Evolutionary conservation across 2,113 vertebrate genomes (phyloP).

Genomic region (Hucho hucho): DNA sequence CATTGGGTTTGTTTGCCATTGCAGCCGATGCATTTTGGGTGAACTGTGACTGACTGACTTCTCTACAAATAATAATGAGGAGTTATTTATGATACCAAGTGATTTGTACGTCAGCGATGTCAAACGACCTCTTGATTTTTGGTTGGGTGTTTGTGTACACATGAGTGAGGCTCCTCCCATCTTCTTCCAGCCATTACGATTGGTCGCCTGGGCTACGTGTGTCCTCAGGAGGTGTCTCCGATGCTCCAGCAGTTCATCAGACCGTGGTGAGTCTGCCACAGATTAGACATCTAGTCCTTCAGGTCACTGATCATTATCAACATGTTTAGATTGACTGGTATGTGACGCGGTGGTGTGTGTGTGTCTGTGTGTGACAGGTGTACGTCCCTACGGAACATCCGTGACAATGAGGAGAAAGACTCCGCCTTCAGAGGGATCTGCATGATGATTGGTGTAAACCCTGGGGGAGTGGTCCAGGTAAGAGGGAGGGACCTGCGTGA

Average conservation of each 20-base stretch:
- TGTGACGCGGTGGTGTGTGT: neutral
- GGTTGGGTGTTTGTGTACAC: neutral
- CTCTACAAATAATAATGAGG: too few relatives aligned
- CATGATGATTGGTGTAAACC: slow-evolving; percentile 95
- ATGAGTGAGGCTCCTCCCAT: slow-evolving; percentile 9
- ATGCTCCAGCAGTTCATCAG: slow-evolving; percentile 94
- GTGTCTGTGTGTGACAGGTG: slow-evolving; percentile 70
- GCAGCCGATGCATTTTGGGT: too few relatives aligned
- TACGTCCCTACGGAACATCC: slow-evolving; percentile 89
- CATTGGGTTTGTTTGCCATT: neutral
- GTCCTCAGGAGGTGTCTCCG: slow-evolving; percentile 92
- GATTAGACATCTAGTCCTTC: neutral
- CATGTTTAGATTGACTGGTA: neutral
- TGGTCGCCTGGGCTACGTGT: slow-evolving; percentile 90
- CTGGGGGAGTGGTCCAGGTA: slow-evolving; percentile 92
- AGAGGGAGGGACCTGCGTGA: slow-evolving; percentile 81
- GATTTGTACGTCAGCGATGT: too few relatives aligned
- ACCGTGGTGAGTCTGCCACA: slow-evolving; percentile 81
- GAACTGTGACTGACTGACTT: neutral
- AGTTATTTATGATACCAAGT: neutral
- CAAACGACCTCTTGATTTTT: neutral
- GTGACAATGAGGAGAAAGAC: slow-evolving; percentile 95
- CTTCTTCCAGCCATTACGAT: slow-evolving; percentile 86
- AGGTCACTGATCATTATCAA: neutral
- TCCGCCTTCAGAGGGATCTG: slow-evolving; percentile 93